phyloP scores from a whole-genome alignment of 2,888 invertebrate genomes.

The Lasioglossum pauxillum region DNA sequence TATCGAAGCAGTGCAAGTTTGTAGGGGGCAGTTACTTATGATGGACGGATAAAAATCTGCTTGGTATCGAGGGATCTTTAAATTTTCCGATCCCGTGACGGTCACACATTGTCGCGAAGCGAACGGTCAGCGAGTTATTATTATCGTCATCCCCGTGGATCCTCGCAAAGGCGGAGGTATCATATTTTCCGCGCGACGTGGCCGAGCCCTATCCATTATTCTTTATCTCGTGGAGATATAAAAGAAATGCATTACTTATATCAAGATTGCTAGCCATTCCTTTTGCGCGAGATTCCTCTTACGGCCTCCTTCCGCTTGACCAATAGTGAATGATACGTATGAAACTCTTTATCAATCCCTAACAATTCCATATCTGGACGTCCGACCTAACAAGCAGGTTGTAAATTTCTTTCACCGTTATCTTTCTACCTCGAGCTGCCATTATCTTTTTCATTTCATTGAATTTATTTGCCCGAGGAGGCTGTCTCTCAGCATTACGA shows the following conservation, averaged over 20 bases:
- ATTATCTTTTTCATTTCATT: not conserved
- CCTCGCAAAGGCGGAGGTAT: slow-evolving; percentile 73
- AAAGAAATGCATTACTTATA: slow-evolving; percentile 83
- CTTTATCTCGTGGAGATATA: slow-evolving; percentile 82
- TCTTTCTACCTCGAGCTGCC: not conserved
- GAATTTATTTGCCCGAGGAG: not conserved
- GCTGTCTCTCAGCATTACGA: not conserved
- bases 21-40: slow-evolving; percentile 27
- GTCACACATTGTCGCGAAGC: slow-evolving; percentile 46
- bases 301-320: slow-evolving; percentile 61
- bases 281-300: slow-evolving; percentile 69
- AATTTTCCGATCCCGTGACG: slow-evolving; percentile 47
- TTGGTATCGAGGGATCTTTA: slow-evolving; percentile 28
- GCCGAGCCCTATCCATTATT: slow-evolving; percentile 80
- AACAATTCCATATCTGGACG: slow-evolving; percentile 38
- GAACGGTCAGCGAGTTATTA: slow-evolving; percentile 65
- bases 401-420: not conserved
- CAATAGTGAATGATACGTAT: slow-evolving; percentile 70
- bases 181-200: slow-evolving; percentile 79
- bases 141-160: slow-evolving; percentile 64
- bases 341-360: slow-evolving; percentile 69
- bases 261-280: slow-evolving; percentile 80
- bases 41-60: slow-evolving; percentile 34
- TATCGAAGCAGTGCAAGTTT: not conserved
- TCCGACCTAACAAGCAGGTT: not conserved